These are phyloP conservation scores for Maylandia zebra DNA, from an alignment of 2,113 vertebrate species.

Conservation along the genomic window DNA sequence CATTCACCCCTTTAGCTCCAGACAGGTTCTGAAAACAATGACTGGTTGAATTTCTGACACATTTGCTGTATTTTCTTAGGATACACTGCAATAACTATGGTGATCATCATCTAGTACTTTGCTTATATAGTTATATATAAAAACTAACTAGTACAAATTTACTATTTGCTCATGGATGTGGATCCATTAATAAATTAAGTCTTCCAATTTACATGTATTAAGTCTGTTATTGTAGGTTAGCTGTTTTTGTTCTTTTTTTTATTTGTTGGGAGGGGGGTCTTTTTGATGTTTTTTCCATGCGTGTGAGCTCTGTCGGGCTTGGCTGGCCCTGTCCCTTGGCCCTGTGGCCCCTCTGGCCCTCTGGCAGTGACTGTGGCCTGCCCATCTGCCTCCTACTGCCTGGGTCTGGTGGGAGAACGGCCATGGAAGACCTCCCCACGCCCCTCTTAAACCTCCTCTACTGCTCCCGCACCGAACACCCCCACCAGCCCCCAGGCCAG, in stretches of 20 bases:
- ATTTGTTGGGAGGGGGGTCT: background rate
- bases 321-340: slow-evolving; percentile 45
- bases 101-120: background rate
- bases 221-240: background rate
- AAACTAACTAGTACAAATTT: background rate
- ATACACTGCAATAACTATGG: background rate
- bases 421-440: slow-evolving; percentile 36
- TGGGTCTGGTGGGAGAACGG: slow-evolving; percentile 56
- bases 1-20: background rate
- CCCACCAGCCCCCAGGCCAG: slow-evolving; percentile 55
- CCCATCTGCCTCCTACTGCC: slow-evolving; percentile 74
- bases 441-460: slow-evolving; percentile 3
- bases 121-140: background rate
- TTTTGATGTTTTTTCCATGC: background rate
- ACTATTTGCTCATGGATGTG: background rate
- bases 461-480: background rate
- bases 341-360: slow-evolving; percentile 54
- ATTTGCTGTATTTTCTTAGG: background rate
- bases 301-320: slow-evolving; percentile 26
- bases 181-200: background rate
- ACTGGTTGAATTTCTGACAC: background rate
- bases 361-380: slow-evolving; percentile 63
- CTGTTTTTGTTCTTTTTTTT: background rate
- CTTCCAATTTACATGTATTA: background rate
- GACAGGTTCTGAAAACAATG: background rate